Conservation (phyloP, 2,797 vertebrate genomes). For the Sebastiscus tertius region DNA sequence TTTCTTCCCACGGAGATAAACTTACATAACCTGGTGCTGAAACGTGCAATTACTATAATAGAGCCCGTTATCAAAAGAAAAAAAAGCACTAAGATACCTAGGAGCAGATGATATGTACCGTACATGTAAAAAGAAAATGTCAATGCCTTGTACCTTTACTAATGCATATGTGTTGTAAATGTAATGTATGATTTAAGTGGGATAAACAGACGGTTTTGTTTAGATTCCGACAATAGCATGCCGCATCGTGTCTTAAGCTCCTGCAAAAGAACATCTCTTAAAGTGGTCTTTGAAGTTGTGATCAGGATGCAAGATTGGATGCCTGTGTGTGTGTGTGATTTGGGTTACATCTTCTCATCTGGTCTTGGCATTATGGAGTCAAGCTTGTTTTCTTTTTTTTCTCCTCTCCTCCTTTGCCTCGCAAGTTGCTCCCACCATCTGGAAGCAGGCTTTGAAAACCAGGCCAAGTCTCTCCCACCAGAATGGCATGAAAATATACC, state of each 20-base stretch:
- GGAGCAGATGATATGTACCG: background rate
- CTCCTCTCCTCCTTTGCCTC: constrained; percentile 72
- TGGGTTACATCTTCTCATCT: constrained; percentile 80
- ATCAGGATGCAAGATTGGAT: constrained; percentile 54
- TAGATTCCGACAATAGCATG: constrained; percentile 41
- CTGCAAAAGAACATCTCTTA: constrained; percentile 47
- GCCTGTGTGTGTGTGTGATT: constrained; percentile 59
- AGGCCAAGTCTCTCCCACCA: constrained; percentile 84
- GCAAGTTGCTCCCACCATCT: constrained; percentile 81
- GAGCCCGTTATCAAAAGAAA: background rate
- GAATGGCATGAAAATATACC: constrained; percentile 80
- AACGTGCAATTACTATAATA: background rate
- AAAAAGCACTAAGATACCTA: background rate
- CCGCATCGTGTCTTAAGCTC: constrained; percentile 20
- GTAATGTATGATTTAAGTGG: constrained; percentile 32
- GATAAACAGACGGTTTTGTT: constrained; percentile 48
- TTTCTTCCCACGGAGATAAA: background rate
- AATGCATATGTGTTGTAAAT: constrained; percentile 27
- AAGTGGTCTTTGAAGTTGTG: constrained; percentile 66
- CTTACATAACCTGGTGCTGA: background rate
- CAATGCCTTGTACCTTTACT: background rate
- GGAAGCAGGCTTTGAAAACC: constrained; percentile 81
- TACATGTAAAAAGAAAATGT: background rate
- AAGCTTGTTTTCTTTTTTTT: constrained; percentile 71
- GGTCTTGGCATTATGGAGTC: constrained; percentile 77